Evolutionary conservation across 2,113 vertebrate species (phyloP), one percentile per base, ranked within the genome.

Genomic region (Catharus minimus): DNA sequence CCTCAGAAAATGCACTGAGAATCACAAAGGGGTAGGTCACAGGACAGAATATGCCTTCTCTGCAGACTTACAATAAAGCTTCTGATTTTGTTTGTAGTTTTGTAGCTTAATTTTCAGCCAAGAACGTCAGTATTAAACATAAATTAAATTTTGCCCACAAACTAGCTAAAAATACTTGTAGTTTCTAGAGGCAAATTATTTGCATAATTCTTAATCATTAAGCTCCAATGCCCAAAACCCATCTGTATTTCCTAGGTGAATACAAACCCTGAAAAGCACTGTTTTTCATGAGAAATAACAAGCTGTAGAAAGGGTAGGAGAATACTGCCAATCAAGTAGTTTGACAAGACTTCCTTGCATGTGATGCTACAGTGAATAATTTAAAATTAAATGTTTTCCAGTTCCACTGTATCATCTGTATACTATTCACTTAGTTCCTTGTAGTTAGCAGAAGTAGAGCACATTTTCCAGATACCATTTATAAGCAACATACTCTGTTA

Each of bases 381-480:
- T 89, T 76, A 19, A 67, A 90, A 81, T 50, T 14, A 61, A 57
- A 86, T 55, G 9, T 84, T 93, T 92, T 96, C 75, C 86, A 92
- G 50, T 50, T 52, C 56, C 64, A 76, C 69, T 66, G 44, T 43
- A 91, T 71, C 82, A 93, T 66, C 82, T 80, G 27, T 61, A 36
- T 11, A 30, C 19, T 61, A 33, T 73, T 88, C 8, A 82, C 53
- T 46, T 65, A 80, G 76, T 95, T 96, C 94, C 92, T 56, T 78
- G 38, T 79, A 87, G 78, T 93, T 86, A 91, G 85, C 72, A 95
- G 92, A 96, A 95, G 87, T 87, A 90, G 52, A 61, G 47, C 67
- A 84, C 38, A 69, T 95, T 96, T 95, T 93, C 95, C 88, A 91
- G 36, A 62, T 36, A 60, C 91, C 82, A 87, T 85, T 92, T 95